phyloP scores from a whole-genome alignment of 2,888 invertebrate species.

The Meghimatium bilineatum region DNA sequence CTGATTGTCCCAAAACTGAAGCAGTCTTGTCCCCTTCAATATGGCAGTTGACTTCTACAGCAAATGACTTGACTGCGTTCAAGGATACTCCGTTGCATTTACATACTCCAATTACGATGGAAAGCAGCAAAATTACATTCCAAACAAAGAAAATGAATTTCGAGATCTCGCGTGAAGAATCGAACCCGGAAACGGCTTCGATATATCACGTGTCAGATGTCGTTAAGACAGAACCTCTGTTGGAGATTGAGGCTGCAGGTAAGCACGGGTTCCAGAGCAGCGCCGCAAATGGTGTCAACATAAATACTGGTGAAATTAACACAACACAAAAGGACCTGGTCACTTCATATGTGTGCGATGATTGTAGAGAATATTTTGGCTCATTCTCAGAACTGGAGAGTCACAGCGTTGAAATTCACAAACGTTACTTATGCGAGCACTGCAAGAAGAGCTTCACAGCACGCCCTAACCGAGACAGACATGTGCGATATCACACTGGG shows the following conservation, averaged over 20 bases:
- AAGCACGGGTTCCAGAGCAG: neutral
- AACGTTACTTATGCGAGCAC: slow-evolving; percentile 72
- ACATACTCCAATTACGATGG: no score
- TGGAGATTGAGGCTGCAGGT: neutral
- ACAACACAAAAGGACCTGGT: neutral
- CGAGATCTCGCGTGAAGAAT: slow-evolving; percentile 1
- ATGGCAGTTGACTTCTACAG: neutral
- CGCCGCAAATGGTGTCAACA: neutral
- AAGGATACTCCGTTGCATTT: neutral
- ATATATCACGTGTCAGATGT: slow-evolving; percentile 5
- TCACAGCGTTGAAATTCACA: slow-evolving; percentile 70
- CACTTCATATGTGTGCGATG: slow-evolving; percentile 36
- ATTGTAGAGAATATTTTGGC: slow-evolving; percentile 60
- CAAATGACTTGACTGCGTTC: neutral
- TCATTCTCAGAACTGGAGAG: slow-evolving; percentile 69
- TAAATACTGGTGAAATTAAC: neutral
- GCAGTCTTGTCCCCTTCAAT: neutral
- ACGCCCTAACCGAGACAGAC: slow-evolving; percentile 74
- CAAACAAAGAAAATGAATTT: neutral
- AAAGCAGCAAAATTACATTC: no score
- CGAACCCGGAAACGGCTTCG: slow-evolving; percentile 39
- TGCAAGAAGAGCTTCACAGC: slow-evolving; percentile 75
- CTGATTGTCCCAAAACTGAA: no score
- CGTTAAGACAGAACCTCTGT: slow-evolving; percentile 10
- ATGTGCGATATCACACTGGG: slow-evolving; percentile 75